phyloP scores from a whole-genome alignment of 37 sponge, comb jelly and placozoan species.

The Hexactinellida sp. region DNA sequence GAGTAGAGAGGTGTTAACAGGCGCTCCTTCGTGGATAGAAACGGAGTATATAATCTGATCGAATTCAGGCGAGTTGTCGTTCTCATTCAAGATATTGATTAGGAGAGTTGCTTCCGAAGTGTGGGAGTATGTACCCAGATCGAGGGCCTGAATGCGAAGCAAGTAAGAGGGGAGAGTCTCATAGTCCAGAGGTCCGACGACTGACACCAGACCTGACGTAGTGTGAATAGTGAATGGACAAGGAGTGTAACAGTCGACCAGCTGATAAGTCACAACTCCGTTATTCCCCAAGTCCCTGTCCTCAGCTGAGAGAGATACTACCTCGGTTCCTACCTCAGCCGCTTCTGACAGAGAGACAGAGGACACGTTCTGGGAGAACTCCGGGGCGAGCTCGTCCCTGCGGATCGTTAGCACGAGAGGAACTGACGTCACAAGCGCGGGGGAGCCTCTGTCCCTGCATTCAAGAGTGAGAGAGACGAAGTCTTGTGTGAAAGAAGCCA shows the following conservation, averaged over 20 bases:
- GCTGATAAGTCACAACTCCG: not conserved
- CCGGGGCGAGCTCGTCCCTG: constrained; percentile 11
- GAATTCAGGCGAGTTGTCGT: not conserved
- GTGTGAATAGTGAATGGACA: constrained; percentile 19
- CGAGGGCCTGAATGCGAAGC: not conserved
- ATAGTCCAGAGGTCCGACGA: constrained; percentile 20
- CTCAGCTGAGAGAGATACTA: not conserved
- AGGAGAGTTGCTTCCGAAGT: not conserved
- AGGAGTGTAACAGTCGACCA: not conserved
- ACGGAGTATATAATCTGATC: not conserved
- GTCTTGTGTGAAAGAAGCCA: not conserved
- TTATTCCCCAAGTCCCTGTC: constrained; percentile 10
- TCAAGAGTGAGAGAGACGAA: not conserved
- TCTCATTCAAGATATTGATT: not conserved
- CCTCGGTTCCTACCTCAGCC: not conserved
- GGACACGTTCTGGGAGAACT: not conserved
- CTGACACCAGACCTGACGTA: constrained; percentile 10
- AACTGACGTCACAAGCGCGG: not conserved
- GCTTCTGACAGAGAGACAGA: not conserved
- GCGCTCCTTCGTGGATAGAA: not conserved
- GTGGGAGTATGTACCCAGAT: not conserved
- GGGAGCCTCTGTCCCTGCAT: not conserved
- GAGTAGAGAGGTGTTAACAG: not conserved
- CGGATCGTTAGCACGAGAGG: not conserved
- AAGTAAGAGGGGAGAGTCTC: constrained; percentile 16